Base-by-base conservation (phyloP, 2,888 invertebrate species). In the Drosophila barbarae region DNA sequence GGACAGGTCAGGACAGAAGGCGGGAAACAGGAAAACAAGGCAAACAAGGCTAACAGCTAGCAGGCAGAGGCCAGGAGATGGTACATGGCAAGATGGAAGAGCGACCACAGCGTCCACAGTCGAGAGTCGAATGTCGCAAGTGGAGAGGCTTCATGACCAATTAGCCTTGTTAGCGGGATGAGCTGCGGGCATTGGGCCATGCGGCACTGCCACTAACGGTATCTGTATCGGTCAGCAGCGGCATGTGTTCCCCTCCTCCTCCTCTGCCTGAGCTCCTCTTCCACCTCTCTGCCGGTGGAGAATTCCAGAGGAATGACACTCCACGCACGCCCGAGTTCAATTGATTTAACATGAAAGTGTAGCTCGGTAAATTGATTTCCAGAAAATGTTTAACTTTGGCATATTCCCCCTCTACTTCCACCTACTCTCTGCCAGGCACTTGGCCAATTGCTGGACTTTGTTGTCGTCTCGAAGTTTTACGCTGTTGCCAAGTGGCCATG, bases 141-240 rank as follows among this genome's bases (percentile, higher is more conserved):
- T 47, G 18, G 28, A 75, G 57, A 69, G 76, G 82, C 82, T 73
- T 80, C 83, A 84, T 85, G 85, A 80, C 84, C 84, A 84, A 83
- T 83, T 85, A 83, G 85, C 85, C 85, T 83, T 83, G 82, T 85
- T 83, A 83, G 85, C 75, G 84, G 71, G 74, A 77, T 84, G 84
- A 76, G 77, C 83, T 75, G 84, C 76, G 76, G 82, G 72, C 68
- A 69, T 60, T 69, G 61, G 68, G 68, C 53, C 53, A 76, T 73
- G 77, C 58, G 65, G 57, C 56, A 74, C 30, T 47, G 46, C 30
- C 46, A 47, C 77, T 78, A 78, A 78, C 77, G 77, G 77, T 65
- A 77, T 55, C 65, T 71, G 78, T 47, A 42, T 47, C 58, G 26
- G 44, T 30, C 64, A 54, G 53, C 44, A 64, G 39, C 30, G 49